Base-by-base conservation (phyloP, 2,113 vertebrate species). In the Pterocles burchelli region DNA sequence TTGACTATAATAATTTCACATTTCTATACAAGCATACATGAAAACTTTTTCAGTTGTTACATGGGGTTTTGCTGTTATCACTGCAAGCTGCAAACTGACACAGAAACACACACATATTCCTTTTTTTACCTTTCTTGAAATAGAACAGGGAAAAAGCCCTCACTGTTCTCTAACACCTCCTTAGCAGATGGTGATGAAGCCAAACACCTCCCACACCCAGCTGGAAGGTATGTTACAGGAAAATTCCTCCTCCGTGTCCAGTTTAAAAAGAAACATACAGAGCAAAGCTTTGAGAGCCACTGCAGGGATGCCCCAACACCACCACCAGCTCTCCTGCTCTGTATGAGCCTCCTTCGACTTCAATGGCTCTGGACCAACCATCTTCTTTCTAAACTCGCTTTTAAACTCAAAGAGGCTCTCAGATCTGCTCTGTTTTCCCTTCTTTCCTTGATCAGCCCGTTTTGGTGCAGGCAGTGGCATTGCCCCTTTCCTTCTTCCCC, bases 141-240 rank as follows among this genome's bases (percentile, higher is more conserved):
- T 83, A 96, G 94, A 79, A 3, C 18, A 8, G 75, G 82, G 90
- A 86, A 54, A 73, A 86, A 94, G 72, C 88, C 94, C 88, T 90
- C 29, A 68, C 88, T 66, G 90, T 80, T 85, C 85, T 25, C 25
- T 17, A 6, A 65, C 95, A 62, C 75, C 88, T 62, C 95, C 90
- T 7, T 54, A 83, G 90, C 95, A 94, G 95, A 93, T 94, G 93
- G 95, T 2, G 2, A 28, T n/a, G 81, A 82, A 19, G 82, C 88
- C 36, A 15, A 72, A n/a, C 90, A 85, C 92, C 90, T 94, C 96
- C 95, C 85, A 78, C 95, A 11, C 29, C 74, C 95, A 94, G 90
- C 88, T 93, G 93, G 81, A 28, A 89, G 73, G 68, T 13, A 12
- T 6, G 10, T 31, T 36, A 43, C 65, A 28, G 85, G 90, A 94